Conservation (phyloP, 2,888 invertebrate species). For the Xanthorhoe spadicearia region DNA sequence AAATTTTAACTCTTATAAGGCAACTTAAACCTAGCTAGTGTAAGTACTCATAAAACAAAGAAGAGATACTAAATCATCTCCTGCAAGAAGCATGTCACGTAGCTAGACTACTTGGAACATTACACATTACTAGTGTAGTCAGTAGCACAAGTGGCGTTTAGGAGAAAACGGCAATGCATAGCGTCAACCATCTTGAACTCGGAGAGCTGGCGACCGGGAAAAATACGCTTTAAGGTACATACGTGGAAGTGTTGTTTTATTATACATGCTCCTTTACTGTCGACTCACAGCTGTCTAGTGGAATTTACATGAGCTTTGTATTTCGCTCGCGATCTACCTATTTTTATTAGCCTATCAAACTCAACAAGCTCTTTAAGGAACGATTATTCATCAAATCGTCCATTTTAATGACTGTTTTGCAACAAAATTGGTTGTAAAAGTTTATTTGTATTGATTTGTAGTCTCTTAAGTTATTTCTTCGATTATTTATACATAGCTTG, state of each 20-base stretch:
- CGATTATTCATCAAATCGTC: conserved; percentile 61
- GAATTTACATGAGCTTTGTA: conserved; percentile 48
- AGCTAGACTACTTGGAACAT: conserved; percentile 41
- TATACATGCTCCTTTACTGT: conserved; percentile 47
- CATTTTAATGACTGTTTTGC: conserved; percentile 50
- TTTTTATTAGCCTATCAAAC: conserved; percentile 62
- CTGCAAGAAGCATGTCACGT: conserved; percentile 45
- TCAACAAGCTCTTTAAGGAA: conserved; percentile 55
- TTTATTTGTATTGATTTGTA: conserved; percentile 48
- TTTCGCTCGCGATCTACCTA: conserved; percentile 39
- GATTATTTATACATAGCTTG: neutral
- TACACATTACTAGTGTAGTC: conserved; percentile 40
- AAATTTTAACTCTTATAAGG: conserved; percentile 4
- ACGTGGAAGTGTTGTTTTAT: conserved; percentile 49
- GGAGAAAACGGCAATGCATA: conserved; percentile 44
- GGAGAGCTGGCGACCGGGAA: conserved; percentile 39
- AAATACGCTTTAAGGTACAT: conserved; percentile 38
- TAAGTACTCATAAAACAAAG: conserved; percentile 27
- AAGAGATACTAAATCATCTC: conserved; percentile 40
- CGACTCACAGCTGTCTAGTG: conserved; percentile 44
- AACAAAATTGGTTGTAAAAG: conserved; percentile 54
- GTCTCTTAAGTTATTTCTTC: neutral
- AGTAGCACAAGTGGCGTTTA: conserved; percentile 48
- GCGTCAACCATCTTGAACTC: conserved; percentile 42
- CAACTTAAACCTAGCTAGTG: conserved; percentile 6